A percentile compares a stretch with the other conserved stretches of the same genome.
These are phyloP conservation scores for Alosa sapidissima DNA, from an alignment of 2,797 vertebrate genomes.

Conservation along the genomic window DNA sequence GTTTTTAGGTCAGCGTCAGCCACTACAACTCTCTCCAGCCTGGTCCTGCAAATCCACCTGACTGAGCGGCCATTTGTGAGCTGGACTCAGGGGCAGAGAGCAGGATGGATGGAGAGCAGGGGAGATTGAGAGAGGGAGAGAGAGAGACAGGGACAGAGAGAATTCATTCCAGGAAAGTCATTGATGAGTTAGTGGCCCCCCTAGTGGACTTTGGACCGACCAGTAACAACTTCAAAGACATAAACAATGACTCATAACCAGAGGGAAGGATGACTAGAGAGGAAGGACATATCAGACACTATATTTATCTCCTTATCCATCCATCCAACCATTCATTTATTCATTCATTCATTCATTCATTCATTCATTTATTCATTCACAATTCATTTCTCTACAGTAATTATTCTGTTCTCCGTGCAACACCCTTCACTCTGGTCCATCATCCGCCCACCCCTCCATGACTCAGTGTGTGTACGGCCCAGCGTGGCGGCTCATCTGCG, in stretches of 20 bases:
- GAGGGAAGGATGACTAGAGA: not conserved
- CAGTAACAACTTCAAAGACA: not conserved
- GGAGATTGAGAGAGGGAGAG: not conserved
- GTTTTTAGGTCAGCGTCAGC: conserved; percentile 37
- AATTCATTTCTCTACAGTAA: not conserved
- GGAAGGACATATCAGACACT: not conserved
- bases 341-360: not conserved
- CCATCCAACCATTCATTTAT: not conserved
- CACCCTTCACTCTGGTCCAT: not conserved
- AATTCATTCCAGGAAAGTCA: not conserved
- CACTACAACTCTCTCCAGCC: conserved; percentile 15
- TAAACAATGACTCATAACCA: not conserved
- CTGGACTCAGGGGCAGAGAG: not conserved
- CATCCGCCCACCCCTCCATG: not conserved
- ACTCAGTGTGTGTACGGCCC: not conserved
- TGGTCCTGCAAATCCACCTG: conserved; percentile 32
- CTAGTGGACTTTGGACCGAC: not conserved
- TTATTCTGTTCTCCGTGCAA: not conserved
- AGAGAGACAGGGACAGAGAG: not conserved
- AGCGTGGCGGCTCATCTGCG: not conserved
- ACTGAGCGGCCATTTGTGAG: not conserved
- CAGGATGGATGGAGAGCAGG: conserved; percentile 10
- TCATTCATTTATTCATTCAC: not conserved
- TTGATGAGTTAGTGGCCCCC: not conserved
- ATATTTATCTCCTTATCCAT: not conserved